Evolutionary conservation across 2,113 vertebrate species (phyloP).

Genomic region (Poeciliopsis retropinna): DNA sequence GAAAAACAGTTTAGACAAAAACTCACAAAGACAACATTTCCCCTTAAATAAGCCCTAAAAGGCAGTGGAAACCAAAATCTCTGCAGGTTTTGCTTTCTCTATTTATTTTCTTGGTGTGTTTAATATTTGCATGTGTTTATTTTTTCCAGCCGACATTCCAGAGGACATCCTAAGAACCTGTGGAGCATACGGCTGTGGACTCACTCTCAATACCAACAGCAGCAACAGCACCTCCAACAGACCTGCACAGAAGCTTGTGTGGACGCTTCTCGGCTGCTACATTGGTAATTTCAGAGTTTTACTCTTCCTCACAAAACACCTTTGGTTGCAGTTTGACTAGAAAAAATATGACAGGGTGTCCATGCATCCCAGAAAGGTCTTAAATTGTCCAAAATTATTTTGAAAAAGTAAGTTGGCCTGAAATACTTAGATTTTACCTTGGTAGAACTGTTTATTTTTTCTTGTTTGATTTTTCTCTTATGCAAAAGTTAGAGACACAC

Average conservation of each 20-base stretch:
- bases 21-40: too few relatives aligned
- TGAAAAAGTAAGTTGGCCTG: too few relatives aligned
- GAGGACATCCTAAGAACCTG: conserved; percentile 82
- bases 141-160: conserved; percentile 69
- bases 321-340: neutral
- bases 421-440: too few relatives aligned
- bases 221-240: conserved; percentile 70
- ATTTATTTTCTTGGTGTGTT: neutral
- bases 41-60: too few relatives aligned
- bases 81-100: neutral
- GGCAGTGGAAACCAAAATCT: neutral
- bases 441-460: too few relatives aligned
- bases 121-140: neutral
- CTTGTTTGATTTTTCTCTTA: too few relatives aligned
- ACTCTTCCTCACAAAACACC: neutral
- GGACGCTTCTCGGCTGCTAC: conserved; percentile 89
- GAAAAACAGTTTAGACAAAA: too few relatives aligned
- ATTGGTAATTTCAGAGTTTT: conserved; percentile 79
- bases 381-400: too few relatives aligned
- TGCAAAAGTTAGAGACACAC: too few relatives aligned
- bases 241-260: conserved; percentile 79
- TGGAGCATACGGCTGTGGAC: conserved; percentile 83
- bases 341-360: too few relatives aligned
- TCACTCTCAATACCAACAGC: conserved; percentile 22
- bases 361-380: too few relatives aligned